Evolutionary conservation across 1,140 invertebrate species (phyloP).

Genomic region (Micrasema longulum): DNA sequence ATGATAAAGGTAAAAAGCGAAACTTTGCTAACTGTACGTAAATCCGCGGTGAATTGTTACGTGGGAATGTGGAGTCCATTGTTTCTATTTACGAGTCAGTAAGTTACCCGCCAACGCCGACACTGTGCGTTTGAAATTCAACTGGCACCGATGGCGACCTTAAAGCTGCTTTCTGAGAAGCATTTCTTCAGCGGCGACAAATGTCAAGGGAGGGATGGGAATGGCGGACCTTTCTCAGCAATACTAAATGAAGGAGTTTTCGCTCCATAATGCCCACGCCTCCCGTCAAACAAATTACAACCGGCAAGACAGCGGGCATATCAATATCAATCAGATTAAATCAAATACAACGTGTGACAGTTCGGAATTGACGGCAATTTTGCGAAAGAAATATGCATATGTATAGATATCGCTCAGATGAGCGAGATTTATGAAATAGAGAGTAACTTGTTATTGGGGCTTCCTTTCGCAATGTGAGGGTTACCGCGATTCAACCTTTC

Average conservation of each 20-base stretch:
- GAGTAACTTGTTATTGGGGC: too few species aligned
- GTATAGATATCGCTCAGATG: too few species aligned
- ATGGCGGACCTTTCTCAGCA: background rate
- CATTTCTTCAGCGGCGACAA: constrained; percentile 21
- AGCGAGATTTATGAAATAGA: too few species aligned
- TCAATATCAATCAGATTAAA: background rate
- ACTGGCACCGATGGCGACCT: constrained; percentile 12
- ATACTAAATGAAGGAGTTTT: background rate
- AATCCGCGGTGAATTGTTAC: constrained; percentile 13
- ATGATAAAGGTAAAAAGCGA: constrained; percentile 23
- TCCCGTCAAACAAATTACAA: background rate
- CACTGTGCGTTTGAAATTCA: constrained; percentile 31
- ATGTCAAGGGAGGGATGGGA: background rate
- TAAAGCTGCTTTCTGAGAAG: constrained; percentile 12
- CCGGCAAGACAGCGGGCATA: background rate
- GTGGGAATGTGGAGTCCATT: constrained; percentile 9
- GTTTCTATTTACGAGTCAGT: background rate
- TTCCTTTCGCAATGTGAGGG: too few species aligned
- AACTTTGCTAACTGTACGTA: background rate
- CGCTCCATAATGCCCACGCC: background rate
- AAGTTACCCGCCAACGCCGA: constrained; percentile 1
- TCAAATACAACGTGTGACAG: background rate
- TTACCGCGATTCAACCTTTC: too few species aligned
- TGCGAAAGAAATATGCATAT: too few species aligned
- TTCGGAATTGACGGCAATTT: too few species aligned